Conservation (phyloP, 64 coral and sea anemone species). For the Anthopleura sola region DNA sequence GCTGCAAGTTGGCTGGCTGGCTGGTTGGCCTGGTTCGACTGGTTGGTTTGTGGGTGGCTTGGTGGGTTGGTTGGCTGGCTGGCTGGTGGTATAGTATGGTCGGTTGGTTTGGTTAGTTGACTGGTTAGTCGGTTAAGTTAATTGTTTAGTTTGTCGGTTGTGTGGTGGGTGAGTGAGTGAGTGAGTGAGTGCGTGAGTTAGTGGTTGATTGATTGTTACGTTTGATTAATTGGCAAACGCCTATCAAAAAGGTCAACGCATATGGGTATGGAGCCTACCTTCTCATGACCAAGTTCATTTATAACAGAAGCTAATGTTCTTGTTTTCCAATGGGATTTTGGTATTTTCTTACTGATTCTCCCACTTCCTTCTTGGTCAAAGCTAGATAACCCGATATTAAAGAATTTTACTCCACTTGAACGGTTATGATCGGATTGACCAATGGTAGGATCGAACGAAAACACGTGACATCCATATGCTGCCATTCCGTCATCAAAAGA, state of each 20-base stretch:
- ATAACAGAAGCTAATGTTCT: constrained; percentile 62
- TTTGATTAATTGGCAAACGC: too few relatives aligned
- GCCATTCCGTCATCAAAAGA: constrained; percentile 83
- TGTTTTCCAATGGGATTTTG: constrained; percentile 50
- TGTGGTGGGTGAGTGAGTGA: too few relatives aligned
- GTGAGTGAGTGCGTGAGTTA: too few relatives aligned
- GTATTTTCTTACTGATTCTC: neutral
- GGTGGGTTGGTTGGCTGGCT: too few relatives aligned
- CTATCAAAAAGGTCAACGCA: too few relatives aligned
- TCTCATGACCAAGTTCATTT: constrained; percentile 57
- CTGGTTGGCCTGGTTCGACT: neutral
- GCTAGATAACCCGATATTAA: constrained; percentile 57
- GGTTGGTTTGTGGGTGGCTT: neutral
- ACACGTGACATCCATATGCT: constrained; percentile 72
- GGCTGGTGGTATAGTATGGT: too few relatives aligned
- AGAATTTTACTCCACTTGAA: constrained; percentile 54
- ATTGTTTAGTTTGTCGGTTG: neutral
- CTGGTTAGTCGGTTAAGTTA: too few relatives aligned
- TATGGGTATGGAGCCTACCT: constrained; percentile 52
- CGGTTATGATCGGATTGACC: constrained; percentile 55
- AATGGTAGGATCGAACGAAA: constrained; percentile 81
- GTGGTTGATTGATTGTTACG: too few relatives aligned
- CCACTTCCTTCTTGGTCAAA: constrained; percentile 35
- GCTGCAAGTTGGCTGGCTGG: too few relatives aligned
- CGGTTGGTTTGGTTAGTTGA: too few relatives aligned